A percentile compares a stretch with the other conserved stretches of the same genome.
Evolutionary conservation across 2,888 invertebrate species (phyloP).

Genomic region (Calliphora vomitoria): DNA sequence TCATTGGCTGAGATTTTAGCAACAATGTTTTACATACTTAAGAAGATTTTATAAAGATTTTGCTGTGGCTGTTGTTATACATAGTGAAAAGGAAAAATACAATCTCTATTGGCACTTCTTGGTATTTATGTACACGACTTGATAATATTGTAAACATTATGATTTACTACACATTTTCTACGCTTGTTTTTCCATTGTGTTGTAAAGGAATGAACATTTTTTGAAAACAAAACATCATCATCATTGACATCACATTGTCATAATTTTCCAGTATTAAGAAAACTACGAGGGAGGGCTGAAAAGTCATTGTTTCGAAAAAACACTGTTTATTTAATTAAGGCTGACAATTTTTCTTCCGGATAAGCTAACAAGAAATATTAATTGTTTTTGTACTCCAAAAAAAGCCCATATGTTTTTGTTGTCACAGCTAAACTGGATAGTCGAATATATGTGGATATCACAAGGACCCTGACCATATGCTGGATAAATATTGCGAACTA

Average conservation of each 20-base stretch:
- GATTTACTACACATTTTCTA: constrained; percentile 48
- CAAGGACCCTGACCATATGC: no score
- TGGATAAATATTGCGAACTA: no score
- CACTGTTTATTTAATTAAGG: no score
- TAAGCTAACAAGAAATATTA: no score
- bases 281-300: not conserved
- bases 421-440: no score
- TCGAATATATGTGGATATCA: no score
- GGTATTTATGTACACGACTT: constrained; percentile 56
- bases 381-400: no score
- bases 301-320: not conserved
- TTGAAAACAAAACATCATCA: constrained; percentile 1
- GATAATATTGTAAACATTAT: constrained; percentile 46
- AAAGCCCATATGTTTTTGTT: no score
- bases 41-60: constrained; percentile 44
- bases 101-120: constrained; percentile 68
- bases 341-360: no score
- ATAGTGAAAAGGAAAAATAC: constrained; percentile 24
- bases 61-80: not conserved
- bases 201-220: not conserved
- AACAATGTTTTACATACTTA: constrained; percentile 59
- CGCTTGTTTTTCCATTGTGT: constrained; percentile 15
- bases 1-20: constrained; percentile 22
- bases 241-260: not conserved
- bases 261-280: not conserved